Conservation (phyloP, 1,140 invertebrate genomes). For the Drosophila cardini region DNA sequence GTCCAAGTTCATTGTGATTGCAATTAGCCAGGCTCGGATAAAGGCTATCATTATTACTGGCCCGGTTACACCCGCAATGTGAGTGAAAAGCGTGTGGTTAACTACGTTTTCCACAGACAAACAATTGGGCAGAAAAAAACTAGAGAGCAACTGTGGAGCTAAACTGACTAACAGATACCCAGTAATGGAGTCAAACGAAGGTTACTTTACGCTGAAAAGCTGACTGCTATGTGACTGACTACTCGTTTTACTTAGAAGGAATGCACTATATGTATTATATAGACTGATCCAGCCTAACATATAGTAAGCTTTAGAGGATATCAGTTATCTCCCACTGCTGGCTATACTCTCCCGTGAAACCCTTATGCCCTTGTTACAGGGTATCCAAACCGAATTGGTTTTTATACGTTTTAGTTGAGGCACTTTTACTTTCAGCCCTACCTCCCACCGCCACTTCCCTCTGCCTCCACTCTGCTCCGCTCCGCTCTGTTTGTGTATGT, state of each 20-base stretch:
- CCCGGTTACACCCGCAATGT: constrained; percentile 26
- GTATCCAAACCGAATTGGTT: constrained; percentile 8
- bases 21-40: constrained; percentile 49
- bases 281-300: too few relatives aligned
- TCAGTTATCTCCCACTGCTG: too few relatives aligned
- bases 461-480: background rate
- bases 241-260: too few relatives aligned
- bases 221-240: too few relatives aligned
- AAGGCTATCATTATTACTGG: constrained; percentile 54
- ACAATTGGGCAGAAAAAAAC: constrained; percentile 29
- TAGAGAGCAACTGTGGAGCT: constrained; percentile 24
- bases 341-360: too few relatives aligned
- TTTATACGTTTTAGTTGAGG: constrained; percentile 37
- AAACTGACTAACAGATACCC: constrained; percentile 23
- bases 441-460: background rate
- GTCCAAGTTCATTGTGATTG: constrained; percentile 58
- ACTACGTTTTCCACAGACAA: background rate
- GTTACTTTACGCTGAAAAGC: too few relatives aligned
- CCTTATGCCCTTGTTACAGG: too few relatives aligned
- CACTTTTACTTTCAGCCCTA: constrained; percentile 41
- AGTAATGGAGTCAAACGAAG: too few relatives aligned
- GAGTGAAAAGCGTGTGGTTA: constrained; percentile 12
- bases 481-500: background rate
- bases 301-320: too few relatives aligned
- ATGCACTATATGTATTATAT: too few relatives aligned